phyloP scores from a whole-genome alignment of 2,797 vertebrate species.

The Gastrophryne carolinensis region DNA sequence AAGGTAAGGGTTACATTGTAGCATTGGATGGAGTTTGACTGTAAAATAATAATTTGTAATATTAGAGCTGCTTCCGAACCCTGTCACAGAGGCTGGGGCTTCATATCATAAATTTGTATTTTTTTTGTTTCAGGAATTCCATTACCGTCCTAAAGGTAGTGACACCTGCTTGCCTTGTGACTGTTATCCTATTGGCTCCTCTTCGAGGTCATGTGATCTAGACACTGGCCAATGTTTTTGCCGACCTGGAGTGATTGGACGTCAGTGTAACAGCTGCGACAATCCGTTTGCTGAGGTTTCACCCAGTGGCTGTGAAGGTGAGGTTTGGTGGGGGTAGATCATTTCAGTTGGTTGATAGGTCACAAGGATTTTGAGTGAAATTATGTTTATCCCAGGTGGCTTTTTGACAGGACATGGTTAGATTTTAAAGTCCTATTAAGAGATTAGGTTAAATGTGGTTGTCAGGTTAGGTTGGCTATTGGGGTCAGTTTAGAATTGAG shows the following conservation, averaged over 20 bases:
- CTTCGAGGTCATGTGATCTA: slow-evolving; percentile 87
- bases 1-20: slow-evolving; percentile 81
- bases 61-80: too few relatives aligned
- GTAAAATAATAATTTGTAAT: too few relatives aligned
- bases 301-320: slow-evolving; percentile 87
- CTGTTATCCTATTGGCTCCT: slow-evolving; percentile 95
- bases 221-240: slow-evolving; percentile 91
- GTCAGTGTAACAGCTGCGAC: slow-evolving; percentile 93
- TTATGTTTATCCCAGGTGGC: too few relatives aligned
- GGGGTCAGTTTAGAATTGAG: too few relatives aligned
- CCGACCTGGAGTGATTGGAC: slow-evolving; percentile 90
- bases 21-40: background rate
- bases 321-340: slow-evolving; percentile 58
- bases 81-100: too few relatives aligned
- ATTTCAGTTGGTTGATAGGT: too few relatives aligned
- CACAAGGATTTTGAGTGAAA: too few relatives aligned
- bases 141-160: slow-evolving; percentile 81
- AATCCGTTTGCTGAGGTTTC: slow-evolving; percentile 97
- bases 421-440: too few relatives aligned
- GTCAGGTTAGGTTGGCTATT: too few relatives aligned
- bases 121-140: slow-evolving; percentile 82
- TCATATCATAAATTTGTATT: background rate
- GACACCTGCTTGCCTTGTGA: slow-evolving; percentile 91
- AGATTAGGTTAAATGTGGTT: too few relatives aligned
- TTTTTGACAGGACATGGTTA: too few relatives aligned